Conservation (phyloP, 2,113 vertebrate genomes). For the Girardinichthys multiradiatus region DNA sequence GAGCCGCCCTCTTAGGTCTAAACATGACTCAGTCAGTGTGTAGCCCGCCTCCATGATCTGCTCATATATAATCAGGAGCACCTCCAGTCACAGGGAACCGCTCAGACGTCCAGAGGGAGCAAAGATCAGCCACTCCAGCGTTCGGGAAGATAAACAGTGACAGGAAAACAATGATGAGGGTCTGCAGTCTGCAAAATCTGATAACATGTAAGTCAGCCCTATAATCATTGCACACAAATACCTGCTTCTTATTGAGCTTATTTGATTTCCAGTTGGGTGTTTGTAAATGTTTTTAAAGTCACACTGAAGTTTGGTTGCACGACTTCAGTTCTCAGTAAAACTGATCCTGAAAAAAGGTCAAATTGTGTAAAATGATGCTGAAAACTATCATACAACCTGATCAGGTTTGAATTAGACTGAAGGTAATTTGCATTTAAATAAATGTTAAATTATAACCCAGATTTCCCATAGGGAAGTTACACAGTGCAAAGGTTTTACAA, state of each 20-base stretch:
- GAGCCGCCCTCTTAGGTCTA: neutral
- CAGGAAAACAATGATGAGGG: constrained; percentile 18
- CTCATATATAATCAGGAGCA: constrained; percentile 24
- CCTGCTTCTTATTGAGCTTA: neutral
- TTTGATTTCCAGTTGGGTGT: neutral
- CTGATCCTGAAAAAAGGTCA: no score
- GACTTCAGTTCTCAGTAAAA: no score
- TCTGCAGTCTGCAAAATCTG: constrained; percentile 24
- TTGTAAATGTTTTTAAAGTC: neutral
- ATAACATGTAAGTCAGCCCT: constrained; percentile 54
- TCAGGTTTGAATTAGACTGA: neutral
- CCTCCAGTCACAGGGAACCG: constrained; percentile 10
- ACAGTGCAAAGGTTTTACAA: neutral
- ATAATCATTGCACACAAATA: neutral
- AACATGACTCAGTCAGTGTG: neutral
- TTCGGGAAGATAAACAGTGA: constrained; percentile 7
- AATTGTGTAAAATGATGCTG: neutral
- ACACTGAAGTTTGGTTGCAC: no score
- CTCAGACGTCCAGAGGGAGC: constrained; percentile 17
- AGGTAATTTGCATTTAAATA: neutral
- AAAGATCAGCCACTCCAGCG: constrained; percentile 9
- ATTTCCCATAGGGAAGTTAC: neutral
- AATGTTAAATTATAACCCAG: neutral
- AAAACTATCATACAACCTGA: no score
- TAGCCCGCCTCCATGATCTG: neutral